Percentiles rank a stretch among this genome's conserved stretches.
These are phyloP conservation scores for Atethmia centrago DNA, from an alignment of 2,888 invertebrate genomes.

Conservation along the genomic window DNA sequence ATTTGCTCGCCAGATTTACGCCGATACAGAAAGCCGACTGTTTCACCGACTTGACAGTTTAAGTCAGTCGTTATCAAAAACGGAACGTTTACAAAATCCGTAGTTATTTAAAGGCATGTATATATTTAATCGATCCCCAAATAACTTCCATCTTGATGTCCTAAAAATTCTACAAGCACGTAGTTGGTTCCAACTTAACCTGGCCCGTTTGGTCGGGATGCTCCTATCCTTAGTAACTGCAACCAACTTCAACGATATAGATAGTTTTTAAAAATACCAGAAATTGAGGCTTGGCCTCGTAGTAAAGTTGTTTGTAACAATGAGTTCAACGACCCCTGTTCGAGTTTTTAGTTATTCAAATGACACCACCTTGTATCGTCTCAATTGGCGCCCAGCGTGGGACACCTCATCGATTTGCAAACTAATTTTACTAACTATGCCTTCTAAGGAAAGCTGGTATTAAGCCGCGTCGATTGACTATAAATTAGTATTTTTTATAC, in stretches of 20 bases:
- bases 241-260: background rate
- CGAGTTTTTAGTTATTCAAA: background rate
- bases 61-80: background rate
- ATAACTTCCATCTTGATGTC: background rate
- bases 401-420: slow-evolving; percentile 7
- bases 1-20: background rate
- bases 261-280: background rate
- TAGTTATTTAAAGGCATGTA: background rate
- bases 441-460: slow-evolving; percentile 71
- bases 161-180: background rate
- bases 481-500: slow-evolving; percentile 42
- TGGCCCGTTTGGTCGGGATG: background rate
- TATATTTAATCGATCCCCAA: background rate
- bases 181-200: background rate
- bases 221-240: background rate
- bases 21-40: background rate
- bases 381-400: slow-evolving; percentile 29
- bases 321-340: too few relatives aligned
- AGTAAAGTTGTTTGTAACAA: too few relatives aligned
- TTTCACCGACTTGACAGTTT: background rate
- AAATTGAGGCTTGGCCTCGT: background rate
- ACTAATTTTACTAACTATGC: slow-evolving; percentile 61
- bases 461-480: slow-evolving; percentile 54
- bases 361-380: background rate
- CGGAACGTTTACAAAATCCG: background rate